Percentiles rank a stretch among this genome's conserved stretches.
These are phyloP conservation scores for Cordilura impudica DNA, from an alignment of 2,888 invertebrate species.

Conservation along the genomic window DNA sequence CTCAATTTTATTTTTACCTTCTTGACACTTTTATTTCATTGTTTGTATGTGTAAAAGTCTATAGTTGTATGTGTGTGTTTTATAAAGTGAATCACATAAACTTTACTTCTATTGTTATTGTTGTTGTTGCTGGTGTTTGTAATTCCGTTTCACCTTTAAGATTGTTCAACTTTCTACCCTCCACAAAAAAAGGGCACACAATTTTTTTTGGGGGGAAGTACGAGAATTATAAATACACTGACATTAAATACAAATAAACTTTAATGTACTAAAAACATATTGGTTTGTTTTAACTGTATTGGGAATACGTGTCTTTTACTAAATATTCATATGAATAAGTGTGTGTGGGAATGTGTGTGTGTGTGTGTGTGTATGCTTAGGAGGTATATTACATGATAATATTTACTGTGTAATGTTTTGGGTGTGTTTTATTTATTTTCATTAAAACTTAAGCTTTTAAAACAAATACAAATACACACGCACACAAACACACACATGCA, in stretches of 20 bases:
- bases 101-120: neutral
- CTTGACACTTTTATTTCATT: conserved; percentile 9
- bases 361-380: too few relatives aligned
- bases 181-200: neutral
- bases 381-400: too few relatives aligned
- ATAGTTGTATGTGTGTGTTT: neutral
- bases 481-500: neutral
- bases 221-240: neutral
- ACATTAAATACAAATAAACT: conserved; percentile 32
- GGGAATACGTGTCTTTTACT: conserved; percentile 46
- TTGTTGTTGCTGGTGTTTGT: neutral
- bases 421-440: conserved; percentile 35
- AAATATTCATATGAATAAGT: too few relatives aligned
- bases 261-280: conserved; percentile 34
- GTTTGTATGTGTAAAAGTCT: neutral
- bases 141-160: neutral
- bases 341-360: too few relatives aligned
- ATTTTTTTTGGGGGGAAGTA: too few relatives aligned
- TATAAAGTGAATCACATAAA: neutral
- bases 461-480: neutral
- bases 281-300: neutral
- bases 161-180: neutral
- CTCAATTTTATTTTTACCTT: neutral
- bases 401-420: conserved; percentile 13
- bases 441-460: conserved; percentile 31